These are phyloP conservation scores for Sterrhoptilus dennistouni DNA, from an alignment of 2,113 vertebrate genomes.

Conservation along the genomic window DNA sequence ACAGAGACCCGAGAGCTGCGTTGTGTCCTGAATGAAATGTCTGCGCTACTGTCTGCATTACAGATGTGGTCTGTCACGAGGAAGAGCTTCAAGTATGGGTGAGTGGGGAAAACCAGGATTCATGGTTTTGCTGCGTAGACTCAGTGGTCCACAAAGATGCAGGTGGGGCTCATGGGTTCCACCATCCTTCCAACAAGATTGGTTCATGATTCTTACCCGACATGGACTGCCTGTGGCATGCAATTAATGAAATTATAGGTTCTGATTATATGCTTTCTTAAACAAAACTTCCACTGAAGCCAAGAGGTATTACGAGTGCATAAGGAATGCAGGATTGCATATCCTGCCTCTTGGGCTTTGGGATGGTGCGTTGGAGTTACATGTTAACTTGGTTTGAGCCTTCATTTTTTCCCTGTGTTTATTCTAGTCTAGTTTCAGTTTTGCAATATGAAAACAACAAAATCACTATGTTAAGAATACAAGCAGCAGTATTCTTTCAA, in stretches of 20 bases:
- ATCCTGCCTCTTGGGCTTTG: constrained; percentile 60
- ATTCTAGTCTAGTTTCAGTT: constrained; percentile 51
- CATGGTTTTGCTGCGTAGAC: not conserved
- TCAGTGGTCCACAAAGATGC: not conserved
- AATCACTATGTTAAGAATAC: constrained; percentile 29
- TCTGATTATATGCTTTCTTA: constrained; percentile 54
- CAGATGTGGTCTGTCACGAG: fast-evolving
- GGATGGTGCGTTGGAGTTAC: constrained; percentile 41
- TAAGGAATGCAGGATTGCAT: constrained; percentile 63
- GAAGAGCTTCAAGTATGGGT: not conserved
- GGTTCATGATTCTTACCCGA: constrained; percentile 47
- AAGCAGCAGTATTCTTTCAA: constrained; percentile 16
- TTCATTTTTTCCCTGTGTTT: constrained; percentile 58
- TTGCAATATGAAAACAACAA: constrained; percentile 57
- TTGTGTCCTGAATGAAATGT: not conserved
- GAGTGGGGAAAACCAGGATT: not conserved
- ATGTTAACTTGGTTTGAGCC: constrained; percentile 36
- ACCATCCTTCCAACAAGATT: not conserved
- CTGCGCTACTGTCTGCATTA: not conserved
- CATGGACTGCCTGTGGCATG: constrained; percentile 19
- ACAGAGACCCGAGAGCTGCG: not conserved
- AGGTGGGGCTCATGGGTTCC: not conserved
- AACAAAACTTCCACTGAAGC: constrained; percentile 57
- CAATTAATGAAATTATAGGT: constrained; percentile 63
- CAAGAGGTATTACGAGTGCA: constrained; percentile 45